Evolutionary conservation across 2,113 vertebrate species (phyloP).

Genomic region (Regulus satrapa): DNA sequence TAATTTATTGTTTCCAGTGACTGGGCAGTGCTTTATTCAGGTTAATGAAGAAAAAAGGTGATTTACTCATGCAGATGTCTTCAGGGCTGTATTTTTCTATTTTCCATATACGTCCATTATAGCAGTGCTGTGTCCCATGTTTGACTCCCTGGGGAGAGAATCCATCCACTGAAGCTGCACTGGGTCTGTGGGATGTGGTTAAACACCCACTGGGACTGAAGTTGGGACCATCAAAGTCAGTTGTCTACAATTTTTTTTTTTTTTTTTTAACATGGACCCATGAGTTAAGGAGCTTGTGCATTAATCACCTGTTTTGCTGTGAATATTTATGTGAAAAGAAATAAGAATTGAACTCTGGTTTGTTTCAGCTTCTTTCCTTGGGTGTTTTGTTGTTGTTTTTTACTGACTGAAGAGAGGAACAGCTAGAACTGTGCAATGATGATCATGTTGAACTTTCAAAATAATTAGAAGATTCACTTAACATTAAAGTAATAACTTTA

Average conservation of each 20-base stretch:
- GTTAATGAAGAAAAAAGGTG: not conserved
- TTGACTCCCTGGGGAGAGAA: not conserved
- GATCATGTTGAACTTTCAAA: not conserved
- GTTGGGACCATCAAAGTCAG: not conserved
- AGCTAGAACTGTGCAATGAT: not conserved
- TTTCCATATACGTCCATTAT: not conserved
- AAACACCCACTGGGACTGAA: not conserved
- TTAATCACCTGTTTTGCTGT: not conserved
- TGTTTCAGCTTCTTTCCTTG: not conserved
- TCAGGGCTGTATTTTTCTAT: constrained; percentile 4
- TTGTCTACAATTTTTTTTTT: not conserved
- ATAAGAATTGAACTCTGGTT: not conserved
- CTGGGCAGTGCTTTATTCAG: not conserved
- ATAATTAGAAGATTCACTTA: not conserved
- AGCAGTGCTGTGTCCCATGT: not conserved
- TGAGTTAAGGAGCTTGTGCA: not conserved
- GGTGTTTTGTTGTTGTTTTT: not conserved
- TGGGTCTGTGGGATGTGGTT: not conserved
- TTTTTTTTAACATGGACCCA: not conserved
- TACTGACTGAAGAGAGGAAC: not conserved
- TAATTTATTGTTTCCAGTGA: not conserved
- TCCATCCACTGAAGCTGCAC: not conserved
- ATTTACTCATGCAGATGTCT: not conserved
- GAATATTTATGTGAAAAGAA: not conserved
- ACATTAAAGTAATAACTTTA: not conserved